These are phyloP conservation scores for Temnothorax ravouxi DNA, from an alignment of 2,888 invertebrate species.

Conservation along the genomic window DNA sequence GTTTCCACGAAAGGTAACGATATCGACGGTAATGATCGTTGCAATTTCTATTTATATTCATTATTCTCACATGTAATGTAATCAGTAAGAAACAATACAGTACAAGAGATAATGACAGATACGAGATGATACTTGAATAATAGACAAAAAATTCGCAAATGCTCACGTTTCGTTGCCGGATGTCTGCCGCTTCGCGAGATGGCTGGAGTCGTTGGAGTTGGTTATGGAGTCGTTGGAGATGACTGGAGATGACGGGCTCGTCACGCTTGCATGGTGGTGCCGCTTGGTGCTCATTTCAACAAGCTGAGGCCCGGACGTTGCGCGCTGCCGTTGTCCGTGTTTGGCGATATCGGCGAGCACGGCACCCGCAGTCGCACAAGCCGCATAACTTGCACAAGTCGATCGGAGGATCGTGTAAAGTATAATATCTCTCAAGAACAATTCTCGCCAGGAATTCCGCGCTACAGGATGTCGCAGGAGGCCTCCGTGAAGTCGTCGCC, in stretches of 20 bases:
- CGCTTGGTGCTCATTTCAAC: background rate
- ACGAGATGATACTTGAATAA: background rate
- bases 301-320: background rate
- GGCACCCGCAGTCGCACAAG: too few species aligned
- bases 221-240: too few species aligned
- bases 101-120: background rate
- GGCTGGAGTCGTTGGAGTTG: background rate
- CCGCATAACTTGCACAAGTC: background rate
- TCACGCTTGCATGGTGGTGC: background rate
- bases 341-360: conserved; percentile 62
- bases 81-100: background rate
- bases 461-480: conserved; percentile 87
- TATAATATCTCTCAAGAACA: background rate
- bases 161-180: background rate
- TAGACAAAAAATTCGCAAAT: background rate
- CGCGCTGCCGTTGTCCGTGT: conserved; percentile 66
- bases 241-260: background rate
- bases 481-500: conserved; percentile 89
- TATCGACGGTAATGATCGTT: background rate
- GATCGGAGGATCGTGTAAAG: background rate
- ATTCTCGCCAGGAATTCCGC: conserved; percentile 44
- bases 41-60: background rate
- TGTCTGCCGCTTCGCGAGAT: background rate
- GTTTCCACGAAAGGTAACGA: background rate
- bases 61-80: background rate